Evolutionary conservation across 2,797 vertebrate species (phyloP), one percentile per base, ranked within the genome.

Genomic region (Danionella dracula): DNA sequence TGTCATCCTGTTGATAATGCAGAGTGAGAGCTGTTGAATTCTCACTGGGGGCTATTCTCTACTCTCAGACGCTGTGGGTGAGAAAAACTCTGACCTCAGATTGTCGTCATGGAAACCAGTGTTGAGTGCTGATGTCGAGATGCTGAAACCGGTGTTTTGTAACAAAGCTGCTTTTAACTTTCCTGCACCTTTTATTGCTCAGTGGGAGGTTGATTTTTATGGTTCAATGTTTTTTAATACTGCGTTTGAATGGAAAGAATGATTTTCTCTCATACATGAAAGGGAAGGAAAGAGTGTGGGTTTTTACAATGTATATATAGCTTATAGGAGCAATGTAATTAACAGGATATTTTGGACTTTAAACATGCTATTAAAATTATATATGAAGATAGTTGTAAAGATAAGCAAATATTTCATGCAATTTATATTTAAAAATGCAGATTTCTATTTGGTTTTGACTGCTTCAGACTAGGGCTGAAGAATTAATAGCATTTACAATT

Each of bases 61-160:
- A 21, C 54, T 66, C 53, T 38, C 13, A 63, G 49, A 54, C 17
- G 19, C 35, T 7, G 11, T 2, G 41, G 48, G 56, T 51, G 48
- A 66, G 55, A 54, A 42, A 41, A 45, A 37, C 59, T 58, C 9
- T 34, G 41, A 71, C 66, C 50, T 50, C 68, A 34, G 45, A 12
- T 56, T 23, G 68, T 75, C 71, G 64, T 48, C 68, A 68, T 68
- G 59, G 27, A 40, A 53, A 60, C 29, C 15, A 40, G 38, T 12
- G 16, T 10, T 16, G 32, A 35, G 8, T 35, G 32, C 23, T 27
- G 16, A 35, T 62, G 16, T 20, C 17, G 10, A 40, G 45, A 21
- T 57, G 17, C 15, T 51, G 20, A 32, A 29, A 23, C 32, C 40
- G 55, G 17, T 23, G 19, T 67, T 42, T 19, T 61, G 41, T 46